Evolutionary conservation across 2,797 vertebrate species (phyloP), one percentile per base, ranked within the genome.

Genomic region (Hirundo rustica): DNA sequence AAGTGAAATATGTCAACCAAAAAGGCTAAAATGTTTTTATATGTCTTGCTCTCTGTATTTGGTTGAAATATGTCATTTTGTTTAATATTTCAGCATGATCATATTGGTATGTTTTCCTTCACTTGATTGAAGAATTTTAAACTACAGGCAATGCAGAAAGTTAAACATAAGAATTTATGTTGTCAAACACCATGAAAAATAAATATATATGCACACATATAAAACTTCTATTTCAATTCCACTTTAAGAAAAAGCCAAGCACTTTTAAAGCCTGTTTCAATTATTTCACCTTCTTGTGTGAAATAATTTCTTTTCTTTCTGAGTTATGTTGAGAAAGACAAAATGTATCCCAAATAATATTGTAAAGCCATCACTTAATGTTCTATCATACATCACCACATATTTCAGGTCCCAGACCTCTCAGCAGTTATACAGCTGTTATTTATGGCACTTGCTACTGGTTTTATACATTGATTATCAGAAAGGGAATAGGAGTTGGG

Each of bases 381-480:
- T 66, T 93, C 65, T 48, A 62, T 88, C 81, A 47, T 84, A 51
- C 18, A 84, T 67, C 61, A 89, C 29, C 57, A 81, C 26, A 78
- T 23, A 65, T 79, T 92, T 85, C 79, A 58, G 51, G 40, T 73
- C 77, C 54, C 76, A 78, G 32, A 54, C 4, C 13, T 60, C 70
- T 64, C 68, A 60, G n/a, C 34, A 79, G 53, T 34, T 94, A 54
- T 50, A 51, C 22, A 72, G 58, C 30, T 86, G 45, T 81, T 93
- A 94, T 90, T 97, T 95, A 94, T 79, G 60, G 76, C 65, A 80
- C 30, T 80, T 40, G 54, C 65, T 88, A 55, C 72, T 85, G 48
- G 45, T 66, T 94, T 96, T 76, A 95, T 64, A 81, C 84, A 40
- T 13, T 92, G 91, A 93, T 93, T 91, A 94, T 95, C 80, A 93